Percentiles rank a stretch among this genome's conserved stretches.
Conservation (phyloP, 2,888 invertebrate species). For the Glyphotaelius pellucidus region DNA sequence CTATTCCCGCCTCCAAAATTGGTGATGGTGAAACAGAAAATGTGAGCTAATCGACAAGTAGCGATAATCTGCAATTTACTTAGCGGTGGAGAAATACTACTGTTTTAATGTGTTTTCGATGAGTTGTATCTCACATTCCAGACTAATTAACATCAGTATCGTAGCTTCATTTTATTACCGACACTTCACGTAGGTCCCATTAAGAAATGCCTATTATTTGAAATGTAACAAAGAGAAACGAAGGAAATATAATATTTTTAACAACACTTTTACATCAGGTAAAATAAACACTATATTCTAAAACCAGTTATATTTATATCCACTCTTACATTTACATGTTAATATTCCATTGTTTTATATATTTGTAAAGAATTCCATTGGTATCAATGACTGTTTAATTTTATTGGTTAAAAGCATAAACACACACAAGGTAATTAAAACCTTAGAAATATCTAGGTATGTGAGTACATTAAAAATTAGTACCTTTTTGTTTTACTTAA, state of each 20-base stretch:
- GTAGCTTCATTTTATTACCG: background rate
- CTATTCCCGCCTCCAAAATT: too few species aligned
- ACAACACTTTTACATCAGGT: background rate
- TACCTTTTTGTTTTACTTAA: background rate
- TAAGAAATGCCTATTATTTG: conserved; percentile 9
- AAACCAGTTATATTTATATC: background rate
- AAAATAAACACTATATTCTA: background rate
- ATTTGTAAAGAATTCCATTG: background rate
- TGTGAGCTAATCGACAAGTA: too few species aligned
- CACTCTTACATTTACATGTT: background rate
- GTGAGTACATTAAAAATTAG: background rate
- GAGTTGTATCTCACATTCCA: background rate
- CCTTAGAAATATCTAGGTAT: too few species aligned
- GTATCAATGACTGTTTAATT: background rate
- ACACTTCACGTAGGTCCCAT: background rate
- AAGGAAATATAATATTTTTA: conserved; percentile 13
- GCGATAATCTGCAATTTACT: too few species aligned
- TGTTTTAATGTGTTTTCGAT: background rate
- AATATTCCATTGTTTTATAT: background rate
- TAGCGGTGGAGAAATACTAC: too few species aligned
- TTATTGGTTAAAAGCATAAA: background rate
- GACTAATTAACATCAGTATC: background rate
- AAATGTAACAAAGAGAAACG: background rate
- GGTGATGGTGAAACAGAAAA: too few species aligned
- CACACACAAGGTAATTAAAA: too few species aligned